Conservation (phyloP, 2,113 vertebrate species). For the Canis aureus region DNA sequence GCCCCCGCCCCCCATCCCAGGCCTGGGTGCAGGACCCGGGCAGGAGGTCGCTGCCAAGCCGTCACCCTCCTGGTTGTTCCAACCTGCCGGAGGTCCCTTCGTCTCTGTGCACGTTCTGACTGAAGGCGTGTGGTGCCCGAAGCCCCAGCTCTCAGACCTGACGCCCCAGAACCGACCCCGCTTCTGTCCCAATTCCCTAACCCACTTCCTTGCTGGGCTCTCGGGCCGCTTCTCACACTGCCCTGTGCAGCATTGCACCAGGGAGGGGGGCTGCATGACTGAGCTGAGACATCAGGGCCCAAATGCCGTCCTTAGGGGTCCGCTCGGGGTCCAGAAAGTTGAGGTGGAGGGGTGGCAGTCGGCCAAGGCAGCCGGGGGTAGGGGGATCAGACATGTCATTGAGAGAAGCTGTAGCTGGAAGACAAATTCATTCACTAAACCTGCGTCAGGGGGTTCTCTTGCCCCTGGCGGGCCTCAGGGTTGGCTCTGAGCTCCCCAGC, state of each 20-base stretch:
- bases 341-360: neutral
- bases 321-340: neutral
- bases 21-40: neutral
- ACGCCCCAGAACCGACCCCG: rapidly evolving
- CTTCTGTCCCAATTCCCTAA: neutral
- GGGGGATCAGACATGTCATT: no score
- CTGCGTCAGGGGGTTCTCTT: neutral
- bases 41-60: rapidly evolving
- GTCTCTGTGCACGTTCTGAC: neutral
- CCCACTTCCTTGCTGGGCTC: neutral
- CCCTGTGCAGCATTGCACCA: neutral
- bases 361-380: neutral
- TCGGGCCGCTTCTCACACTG: neutral
- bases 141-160: neutral
- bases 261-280: neutral
- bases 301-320: neutral
- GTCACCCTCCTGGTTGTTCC: rapidly evolving
- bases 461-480: neutral
- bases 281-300: neutral
- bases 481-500: slow-evolving; percentile 20
- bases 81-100: neutral
- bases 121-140: rapidly evolving
- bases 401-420: neutral
- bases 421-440: neutral
- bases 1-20: no score